Evolutionary conservation across 30 jellyfish, hydroid and myxozoan genomes (phyloP), one percentile per base, ranked within the genome.

Genomic region (Rhopilema esculentum): DNA sequence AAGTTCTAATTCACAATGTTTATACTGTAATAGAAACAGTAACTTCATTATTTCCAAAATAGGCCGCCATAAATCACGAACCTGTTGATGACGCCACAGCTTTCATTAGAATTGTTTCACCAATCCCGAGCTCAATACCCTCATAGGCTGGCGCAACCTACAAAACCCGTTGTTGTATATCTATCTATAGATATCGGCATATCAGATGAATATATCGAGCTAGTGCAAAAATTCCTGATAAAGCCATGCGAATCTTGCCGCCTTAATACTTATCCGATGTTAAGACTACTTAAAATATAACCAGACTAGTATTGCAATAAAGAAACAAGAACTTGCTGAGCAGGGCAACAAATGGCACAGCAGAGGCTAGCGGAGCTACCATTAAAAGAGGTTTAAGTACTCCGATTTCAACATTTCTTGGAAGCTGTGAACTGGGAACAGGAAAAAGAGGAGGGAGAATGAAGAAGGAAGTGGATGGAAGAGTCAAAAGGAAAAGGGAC

Each of bases 141-240:
- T 95, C 99, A 80, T 95, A 95, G 27, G 98, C 98, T 84, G 99
- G 99, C 16, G 97, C 98, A 76, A 95, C 84, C 99, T 95, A 69
- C 1, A 17, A 18, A n/a, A n/a, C n/a, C n/a, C n/a, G n/a, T n/a
- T n/a, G n/a, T n/a, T n/a, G n/a, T 29, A 1, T 33, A 75, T 28
- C 20, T 24, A 7, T 20, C 73, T 24, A 2, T 63, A 63, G 27
- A 19, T 24, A 17, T 63, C 73, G 30, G 73, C 30, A 63, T 19
- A 7, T 24, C 73, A 63, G 30, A 63, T 19, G 8, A 24, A n/a
- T 4, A n/a, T 63, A 4, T n/a, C 4, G 30, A 63, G 27, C 27
- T 63, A 1, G 73, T 19, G 30, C 16, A 4, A 24, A 63, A 63
- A 63, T 63, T 4, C 30, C 17, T 19, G 73, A 17, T 17, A 63